Evolutionary conservation across 2,113 vertebrate species (phyloP).

Genomic region (Tringa solitaria): DNA sequence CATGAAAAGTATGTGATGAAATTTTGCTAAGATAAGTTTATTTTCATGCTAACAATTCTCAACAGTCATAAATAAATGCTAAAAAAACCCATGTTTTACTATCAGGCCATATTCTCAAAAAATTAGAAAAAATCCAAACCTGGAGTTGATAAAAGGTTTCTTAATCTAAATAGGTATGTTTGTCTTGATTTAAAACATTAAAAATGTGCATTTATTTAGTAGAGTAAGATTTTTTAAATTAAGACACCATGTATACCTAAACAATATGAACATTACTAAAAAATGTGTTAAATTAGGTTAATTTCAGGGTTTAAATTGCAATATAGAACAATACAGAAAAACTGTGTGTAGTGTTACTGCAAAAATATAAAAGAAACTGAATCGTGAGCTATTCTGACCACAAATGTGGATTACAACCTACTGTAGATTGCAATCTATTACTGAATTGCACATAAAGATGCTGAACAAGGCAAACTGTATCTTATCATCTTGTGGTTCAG

Average conservation of each 20-base stretch:
- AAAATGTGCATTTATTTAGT: not conserved
- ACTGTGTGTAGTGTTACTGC: not conserved
- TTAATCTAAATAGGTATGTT: not conserved
- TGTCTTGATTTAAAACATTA: not conserved
- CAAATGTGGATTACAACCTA: not conserved
- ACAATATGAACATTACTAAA: not conserved
- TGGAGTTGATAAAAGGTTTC: not conserved
- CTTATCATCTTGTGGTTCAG: not conserved
- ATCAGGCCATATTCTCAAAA: not conserved
- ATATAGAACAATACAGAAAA: not conserved
- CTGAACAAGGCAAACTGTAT: not conserved
- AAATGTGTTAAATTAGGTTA: not conserved
- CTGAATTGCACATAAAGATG: not conserved
- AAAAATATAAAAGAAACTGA: not conserved
- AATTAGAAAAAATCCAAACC: not conserved
- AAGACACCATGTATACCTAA: not conserved
- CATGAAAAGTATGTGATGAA: not conserved
- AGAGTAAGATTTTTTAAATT: not conserved
- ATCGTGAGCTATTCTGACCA: not conserved
- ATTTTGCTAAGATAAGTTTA: not conserved
- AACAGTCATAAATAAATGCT: not conserved
- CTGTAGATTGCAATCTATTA: not conserved
- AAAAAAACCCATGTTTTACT: not conserved
- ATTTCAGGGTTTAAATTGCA: not conserved
- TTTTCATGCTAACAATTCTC: not conserved